Percentiles rank a stretch among this genome's conserved stretches.
Evolutionary conservation across 2,797 vertebrate genomes (phyloP).

Genomic region (Chiroxiphia lanceolata): DNA sequence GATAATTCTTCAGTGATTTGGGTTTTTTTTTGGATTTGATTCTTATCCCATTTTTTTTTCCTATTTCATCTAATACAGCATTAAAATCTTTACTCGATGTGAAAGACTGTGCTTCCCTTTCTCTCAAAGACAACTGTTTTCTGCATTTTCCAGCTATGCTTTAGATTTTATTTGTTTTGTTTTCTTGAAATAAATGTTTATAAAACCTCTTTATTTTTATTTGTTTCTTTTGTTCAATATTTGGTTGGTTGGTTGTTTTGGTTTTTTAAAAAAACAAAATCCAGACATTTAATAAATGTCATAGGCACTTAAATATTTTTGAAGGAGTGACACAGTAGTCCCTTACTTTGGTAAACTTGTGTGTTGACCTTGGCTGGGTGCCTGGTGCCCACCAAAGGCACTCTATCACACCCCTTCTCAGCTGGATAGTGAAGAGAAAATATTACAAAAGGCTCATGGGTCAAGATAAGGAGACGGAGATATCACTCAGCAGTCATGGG

Average conservation of each 20-base stretch:
- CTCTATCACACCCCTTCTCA: not conserved
- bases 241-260: not conserved
- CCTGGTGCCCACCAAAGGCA: not conserved
- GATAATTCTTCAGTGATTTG: not conserved
- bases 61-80: not conserved
- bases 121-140: not conserved
- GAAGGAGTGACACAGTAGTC: not conserved
- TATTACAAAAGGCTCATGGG: not conserved
- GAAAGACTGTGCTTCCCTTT: not conserved
- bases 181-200: not conserved
- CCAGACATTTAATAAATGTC: not conserved
- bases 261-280: not conserved
- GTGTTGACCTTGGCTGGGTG: not conserved
- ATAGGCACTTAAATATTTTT: not conserved
- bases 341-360: not conserved
- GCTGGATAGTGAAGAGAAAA: not conserved
- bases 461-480: not conserved
- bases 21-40: not conserved
- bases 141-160: not conserved
- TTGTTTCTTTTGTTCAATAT: not conserved
- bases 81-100: not conserved
- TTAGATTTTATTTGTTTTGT: not conserved
- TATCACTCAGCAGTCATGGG: fast-evolving
- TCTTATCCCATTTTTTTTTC: not conserved
- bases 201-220: not conserved